These are phyloP conservation scores for Phataginus tetradactyla DNA, from an alignment of 2,797 vertebrate genomes.

Conservation along the genomic window DNA sequence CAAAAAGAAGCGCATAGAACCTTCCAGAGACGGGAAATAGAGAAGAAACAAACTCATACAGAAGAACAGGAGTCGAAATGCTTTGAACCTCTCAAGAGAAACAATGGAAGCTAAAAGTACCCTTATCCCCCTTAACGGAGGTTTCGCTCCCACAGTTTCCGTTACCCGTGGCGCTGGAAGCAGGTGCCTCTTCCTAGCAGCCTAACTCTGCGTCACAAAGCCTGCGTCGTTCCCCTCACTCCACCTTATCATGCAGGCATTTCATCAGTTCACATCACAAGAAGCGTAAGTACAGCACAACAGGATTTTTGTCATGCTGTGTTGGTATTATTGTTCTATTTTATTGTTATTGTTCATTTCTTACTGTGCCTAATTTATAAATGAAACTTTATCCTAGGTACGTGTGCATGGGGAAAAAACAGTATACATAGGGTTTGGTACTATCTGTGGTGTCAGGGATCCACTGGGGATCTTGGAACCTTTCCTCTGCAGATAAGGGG, in stretches of 20 bases:
- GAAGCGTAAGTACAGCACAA: neutral
- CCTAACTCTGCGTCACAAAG: neutral
- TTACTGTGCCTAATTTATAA: neutral
- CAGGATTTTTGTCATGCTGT: neutral
- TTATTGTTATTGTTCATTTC: neutral
- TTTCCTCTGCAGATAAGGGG: neutral
- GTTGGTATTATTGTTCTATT: too few species aligned
- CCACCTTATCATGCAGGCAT: neutral
- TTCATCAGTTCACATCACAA: neutral
- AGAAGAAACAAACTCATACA: neutral
- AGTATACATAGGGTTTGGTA: neutral
- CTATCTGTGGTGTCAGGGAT: neutral
- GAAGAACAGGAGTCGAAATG: neutral
- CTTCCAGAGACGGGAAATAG: neutral
- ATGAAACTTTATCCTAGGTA: neutral
- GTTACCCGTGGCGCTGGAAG: neutral
- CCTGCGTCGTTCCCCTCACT: neutral
- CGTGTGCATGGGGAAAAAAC: neutral
- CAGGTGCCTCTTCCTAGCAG: neutral
- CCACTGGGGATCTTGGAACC: neutral
- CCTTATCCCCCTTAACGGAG: neutral
- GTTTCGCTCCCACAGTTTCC: accelerated
- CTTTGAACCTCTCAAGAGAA: neutral
- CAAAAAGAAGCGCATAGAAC: neutral
- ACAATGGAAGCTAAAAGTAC: neutral